Base-by-base conservation (phyloP, 2,113 vertebrate species). In the Cheirogaleus medius region DNA sequence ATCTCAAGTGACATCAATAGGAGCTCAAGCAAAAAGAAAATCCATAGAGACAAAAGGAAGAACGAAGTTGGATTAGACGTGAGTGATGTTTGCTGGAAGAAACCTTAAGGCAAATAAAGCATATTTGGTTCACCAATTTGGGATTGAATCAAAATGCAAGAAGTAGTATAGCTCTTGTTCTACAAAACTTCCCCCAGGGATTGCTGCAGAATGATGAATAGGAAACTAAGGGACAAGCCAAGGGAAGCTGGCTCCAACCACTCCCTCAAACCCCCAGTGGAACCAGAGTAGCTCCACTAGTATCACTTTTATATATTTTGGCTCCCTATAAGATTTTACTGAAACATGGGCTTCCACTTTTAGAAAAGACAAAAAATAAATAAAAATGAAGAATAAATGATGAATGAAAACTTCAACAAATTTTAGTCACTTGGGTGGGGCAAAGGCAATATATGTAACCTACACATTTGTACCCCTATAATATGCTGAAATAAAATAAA, bases 401-500 rank as follows among this genome's bases (percentile, higher is more conserved):
- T 63, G 37, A 76, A 64, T 13, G 17, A 96, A 93, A 83, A 95
- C 49, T n/a, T 80, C 25, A 32, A n/a, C 29, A 64, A 27, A 87
- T 49, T 92, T 64, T 76, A 52, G 49, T 52, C 49, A 52, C 49
- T 52, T 13, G 49, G 13, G 49, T 10, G 49, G 12, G 49, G 49
- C 49, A 52, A 52, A 52, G 3, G 13, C 2, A 52, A 52, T 14
- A 14, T 52, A 52, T 14, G 49, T 52, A 52, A 52, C 49, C 49
- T 52, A 52, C 14, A 52, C 49, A 52, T 52, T 52, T 52, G 49
- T 52, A 52, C 14, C 49, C 49, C 49, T 3, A 52, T 52, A 52
- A 52, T 52, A 52, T 14, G 49, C 49, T 52, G 13, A 52, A 52
- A 14, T 52, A 14, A 52, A 52, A 47, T 47, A 47, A 52, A 52